Evolutionary conservation across 2,888 invertebrate genomes (phyloP), one percentile per base, ranked within the genome.

Genomic region (Eupithecia insigniata): DNA sequence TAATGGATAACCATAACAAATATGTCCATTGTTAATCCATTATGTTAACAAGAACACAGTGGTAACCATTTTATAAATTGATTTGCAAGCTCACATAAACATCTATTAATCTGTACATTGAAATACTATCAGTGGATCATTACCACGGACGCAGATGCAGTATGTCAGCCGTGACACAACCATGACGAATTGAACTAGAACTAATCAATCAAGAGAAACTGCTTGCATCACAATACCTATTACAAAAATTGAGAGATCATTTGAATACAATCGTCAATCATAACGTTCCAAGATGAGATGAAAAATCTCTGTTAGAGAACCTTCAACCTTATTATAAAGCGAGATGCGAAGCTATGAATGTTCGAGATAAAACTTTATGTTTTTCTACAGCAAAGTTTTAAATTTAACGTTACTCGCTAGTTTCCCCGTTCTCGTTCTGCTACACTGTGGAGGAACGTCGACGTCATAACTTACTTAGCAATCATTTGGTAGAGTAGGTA

Each of bases 221-320:
- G 36, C 55, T 71, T 69, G 68, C 69, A 22, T 55, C 26, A 62
- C 64, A 39, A 39, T 39, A 55, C 32, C 75, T 58, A 73, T 75
- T 73, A 76, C 71, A 74, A 72, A 22, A 68, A 74, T 70, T 67
- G 72, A 75, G 69, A 68, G 74, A 75, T 73, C 78, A 81, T 82
- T 82, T 78, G 78, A 80, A 82, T 82, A 82, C 81, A 81, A 81
- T 82, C 78, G 79, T 80, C 74, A 79, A 80, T 79, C 79, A 76
- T 72, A 36, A 22, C 16, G 61, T 28, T 34, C 60, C 51, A 30
- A 67, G 67, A 64, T 67, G 71, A 30, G 70, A 69, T 71, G 68
- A 72, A 74, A 67, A 69, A 64, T 22, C 6, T 14, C 60, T 36
- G 67, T 46, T 55, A 67, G 18, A 60, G 34, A 28, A 72, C 32